phyloP scores from a whole-genome alignment of 1,140 invertebrate species.

The Pseudomyrmex dendroicus region DNA sequence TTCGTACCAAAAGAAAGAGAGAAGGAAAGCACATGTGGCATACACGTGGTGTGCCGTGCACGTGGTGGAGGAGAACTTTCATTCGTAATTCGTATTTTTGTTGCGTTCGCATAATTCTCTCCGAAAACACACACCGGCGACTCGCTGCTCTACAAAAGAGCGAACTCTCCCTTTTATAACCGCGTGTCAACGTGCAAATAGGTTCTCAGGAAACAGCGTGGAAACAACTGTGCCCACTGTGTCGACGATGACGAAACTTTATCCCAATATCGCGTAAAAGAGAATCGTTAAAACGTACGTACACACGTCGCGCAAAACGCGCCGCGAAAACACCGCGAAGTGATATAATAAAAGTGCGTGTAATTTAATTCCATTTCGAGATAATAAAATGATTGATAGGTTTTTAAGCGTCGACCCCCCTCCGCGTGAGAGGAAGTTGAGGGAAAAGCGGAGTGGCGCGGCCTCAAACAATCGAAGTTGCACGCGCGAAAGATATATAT shows the following conservation, averaged over 20 bases:
- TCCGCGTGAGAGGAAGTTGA: background rate
- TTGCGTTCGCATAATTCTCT: too few species aligned
- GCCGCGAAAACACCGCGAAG: background rate
- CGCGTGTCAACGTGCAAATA: conserved; percentile 15
- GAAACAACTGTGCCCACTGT: background rate
- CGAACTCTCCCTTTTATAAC: conserved; percentile 25
- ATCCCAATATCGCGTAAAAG: background rate
- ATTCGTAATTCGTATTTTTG: conserved; percentile 38
- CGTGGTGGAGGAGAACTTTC: conserved; percentile 10
- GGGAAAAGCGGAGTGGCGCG: background rate
- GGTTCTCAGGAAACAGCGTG: conserved; percentile 42
- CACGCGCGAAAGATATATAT: background rate
- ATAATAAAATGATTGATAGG: too few species aligned
- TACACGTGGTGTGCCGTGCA: background rate
- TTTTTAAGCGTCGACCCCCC: too few species aligned
- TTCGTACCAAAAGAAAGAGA: background rate
- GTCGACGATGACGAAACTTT: conserved; percentile 48
- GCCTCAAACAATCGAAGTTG: conserved; percentile 35
- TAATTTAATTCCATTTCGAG: too few species aligned
- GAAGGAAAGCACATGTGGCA: background rate
- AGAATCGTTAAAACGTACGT: too few species aligned
- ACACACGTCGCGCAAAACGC: too few species aligned
- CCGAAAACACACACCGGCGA: background rate
- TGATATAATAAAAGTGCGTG: too few species aligned
- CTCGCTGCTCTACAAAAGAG: conserved; percentile 9